Base-by-base conservation (phyloP, 2,888 invertebrate species). In the Ormyrus rosae region DNA sequence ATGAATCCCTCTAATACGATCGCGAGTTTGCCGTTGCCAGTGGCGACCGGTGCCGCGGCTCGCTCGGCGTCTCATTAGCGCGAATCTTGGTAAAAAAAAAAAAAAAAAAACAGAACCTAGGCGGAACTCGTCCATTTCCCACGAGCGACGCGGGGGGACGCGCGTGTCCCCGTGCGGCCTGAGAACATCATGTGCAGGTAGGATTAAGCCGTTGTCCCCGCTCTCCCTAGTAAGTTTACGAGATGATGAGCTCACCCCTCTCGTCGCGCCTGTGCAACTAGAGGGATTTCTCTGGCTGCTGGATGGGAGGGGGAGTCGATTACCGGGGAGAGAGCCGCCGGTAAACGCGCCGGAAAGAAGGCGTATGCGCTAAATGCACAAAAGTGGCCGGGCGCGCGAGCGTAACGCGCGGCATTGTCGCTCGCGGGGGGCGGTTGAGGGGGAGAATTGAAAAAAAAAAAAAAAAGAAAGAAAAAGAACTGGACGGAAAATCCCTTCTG, bases 141-240 rank as follows among this genome's bases (percentile, higher is more conserved):
- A 34, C 34, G 34, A 34, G 34, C 34, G 34, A 19, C 19, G 2
- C 1, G 2, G 19, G 19, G 19, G 34, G 34, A 3, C 4, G 3
- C 34, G 34, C 4, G 34, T 34, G 34, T 34, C 34, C 19, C 61
- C 10, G 19, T 6, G 34, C 87, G 45, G 5, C 46, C 86, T 84
- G 87, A 86, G 89, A 86, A 88, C 90, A 90, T 90, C 90, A 87
- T 88, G 87, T 88, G 90, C 90, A 90, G 90, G 90, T 90, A 90
- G 90, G 90, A 90, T 90, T 90, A 90, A 87, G 85, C 82, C 84
- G 86, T 86, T 88, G 45, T 34, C n/a, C 55, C 10, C 46, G 46
- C 86, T 88, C 34, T 34, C 89, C 87, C 88, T 88, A 88, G 86
- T 85, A 83, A 86, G 86, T 87, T 86, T 85, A 85, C 84, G 83